Evolutionary conservation across 2,113 vertebrate species (phyloP), one percentile per base, ranked within the genome.

Genomic region (Protomyctophum bolini): DNA sequence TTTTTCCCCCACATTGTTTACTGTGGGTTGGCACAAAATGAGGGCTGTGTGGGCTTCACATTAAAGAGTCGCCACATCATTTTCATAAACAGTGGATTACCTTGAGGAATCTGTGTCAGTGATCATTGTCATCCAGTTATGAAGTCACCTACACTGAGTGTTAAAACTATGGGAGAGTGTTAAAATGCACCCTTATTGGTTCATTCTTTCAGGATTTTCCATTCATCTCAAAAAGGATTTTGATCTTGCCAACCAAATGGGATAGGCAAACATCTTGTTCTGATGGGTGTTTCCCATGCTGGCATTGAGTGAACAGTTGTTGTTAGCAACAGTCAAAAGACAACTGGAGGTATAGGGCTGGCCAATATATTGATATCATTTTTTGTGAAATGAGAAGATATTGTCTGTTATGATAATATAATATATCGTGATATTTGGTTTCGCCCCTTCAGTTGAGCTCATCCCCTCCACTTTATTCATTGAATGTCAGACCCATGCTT

Each of bases 21-120:
- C 67, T 70, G 68, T 78, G 29, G 47, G 10, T 57, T 74, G 28
- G 49, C 12, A 8, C 28, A n/a, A 46, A 55, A 80, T 76, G 63
- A 67, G 64, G 33, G 72, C 65, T 66, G 51, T 66, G 51, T 1
- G 0, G 68, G 68, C 1, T 82, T 75, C 58, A 51, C 66, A 77
- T 72, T 79, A 63, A 76, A 28, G 45, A 41, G 14, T 12, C 0
- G 14, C 14, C 0, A 2, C 2, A 10, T 15, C 12, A 6, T 41
- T 9, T 68, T 6, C 63, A 0, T 52, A 49, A 49, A 73, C 28
- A 6, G 29, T 49, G 45, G 68, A 33, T 1, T 7, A 14, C 0
- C 1, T 58, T 59, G 47, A 68, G 50, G 12, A 33, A 8, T 45
- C 41, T n/a, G 54, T 10, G 49, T 11, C 14, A 6, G 10, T 7